Evolutionary conservation across 2,888 invertebrate genomes (phyloP), one percentile per base, ranked within the genome.

Genomic region (Copidosoma aretas): DNA sequence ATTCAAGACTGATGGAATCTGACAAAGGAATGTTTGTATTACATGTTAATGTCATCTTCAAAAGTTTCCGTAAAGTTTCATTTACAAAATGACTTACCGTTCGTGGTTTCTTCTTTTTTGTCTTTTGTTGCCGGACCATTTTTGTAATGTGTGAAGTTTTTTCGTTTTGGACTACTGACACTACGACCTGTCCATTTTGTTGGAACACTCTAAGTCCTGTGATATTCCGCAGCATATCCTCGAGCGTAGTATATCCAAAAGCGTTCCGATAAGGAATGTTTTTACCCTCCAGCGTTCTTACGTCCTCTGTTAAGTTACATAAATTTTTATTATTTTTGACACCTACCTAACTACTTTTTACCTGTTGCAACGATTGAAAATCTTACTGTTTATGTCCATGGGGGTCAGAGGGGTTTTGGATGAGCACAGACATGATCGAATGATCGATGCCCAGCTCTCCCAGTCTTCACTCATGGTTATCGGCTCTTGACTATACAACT

Each of bases 261-360:
- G 51, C 82, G 77, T 85, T 85, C 68, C 82, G 84, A 75, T 83
- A 91, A 10, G 91, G 91, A 75, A 92, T 88, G 74, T 84, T 83
- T 78, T 87, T 86, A 32, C 90, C 90, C 79, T 90, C 88, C 32
- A 91, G 80, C 74, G 87, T 87, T 61, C 81, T 82, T 80, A 90
- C 91, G 77, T 92, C 92, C 57, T 85, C 89, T 88, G n/a, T 79
- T 46, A 74, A 86, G 10, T 0, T 12, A 19, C 25, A 60, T n/a
- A 24, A 3, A 51, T n/a, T 12, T 24, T 46, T 56, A 1, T 3
- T 0, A 56, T 32, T 39, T 22, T 17, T 22, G n/a, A 41, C 39
- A 54, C 21, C 39, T 54, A 10, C 14, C 22, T 51, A 1, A 39
- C n/a, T 17, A 19, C 5, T 43, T 12, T 10, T 24, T 8, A 14